Evolutionary conservation across 2,888 invertebrate species (phyloP).

Genomic region (Tolmerus cingulatus): DNA sequence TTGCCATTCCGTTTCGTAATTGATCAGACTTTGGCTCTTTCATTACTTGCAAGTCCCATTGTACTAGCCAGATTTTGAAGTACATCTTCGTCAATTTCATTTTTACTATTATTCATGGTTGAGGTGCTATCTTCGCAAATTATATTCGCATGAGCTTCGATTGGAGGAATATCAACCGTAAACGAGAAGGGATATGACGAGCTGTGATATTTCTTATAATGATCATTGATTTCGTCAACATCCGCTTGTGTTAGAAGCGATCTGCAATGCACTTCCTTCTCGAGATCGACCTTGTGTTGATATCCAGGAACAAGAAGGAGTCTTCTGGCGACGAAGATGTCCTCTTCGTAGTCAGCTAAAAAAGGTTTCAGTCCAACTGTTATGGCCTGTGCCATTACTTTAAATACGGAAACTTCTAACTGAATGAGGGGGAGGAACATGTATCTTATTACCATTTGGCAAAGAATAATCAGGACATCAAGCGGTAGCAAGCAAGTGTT

Average conservation of each 20-base stretch:
- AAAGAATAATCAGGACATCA: constrained; percentile 46
- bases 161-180: constrained; percentile 28
- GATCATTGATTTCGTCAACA: not conserved
- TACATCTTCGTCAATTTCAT: not conserved
- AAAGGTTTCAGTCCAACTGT: constrained; percentile 45
- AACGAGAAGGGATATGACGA: not conserved
- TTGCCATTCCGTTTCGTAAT: constrained; percentile 44
- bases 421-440: constrained; percentile 47
- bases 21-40: constrained; percentile 12
- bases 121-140: not conserved
- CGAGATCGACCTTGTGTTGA: constrained; percentile 46
- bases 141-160: not conserved
- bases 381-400: constrained; percentile 45
- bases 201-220: not conserved
- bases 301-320: constrained; percentile 49
- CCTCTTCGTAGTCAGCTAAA: constrained; percentile 46
- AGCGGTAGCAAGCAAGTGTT: constrained; percentile 48
- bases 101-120: not conserved
- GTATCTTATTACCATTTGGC: constrained; percentile 46
- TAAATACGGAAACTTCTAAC: constrained; percentile 47
- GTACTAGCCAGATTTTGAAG: not conserved
- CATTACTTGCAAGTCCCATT: not conserved
- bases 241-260: constrained; percentile 47
- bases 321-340: constrained; percentile 44
- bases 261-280: constrained; percentile 37